A percentile compares a stretch with the other conserved stretches of the same genome.
phyloP scores from a whole-genome alignment of 2,888 invertebrate species.

The Allacma fusca region DNA sequence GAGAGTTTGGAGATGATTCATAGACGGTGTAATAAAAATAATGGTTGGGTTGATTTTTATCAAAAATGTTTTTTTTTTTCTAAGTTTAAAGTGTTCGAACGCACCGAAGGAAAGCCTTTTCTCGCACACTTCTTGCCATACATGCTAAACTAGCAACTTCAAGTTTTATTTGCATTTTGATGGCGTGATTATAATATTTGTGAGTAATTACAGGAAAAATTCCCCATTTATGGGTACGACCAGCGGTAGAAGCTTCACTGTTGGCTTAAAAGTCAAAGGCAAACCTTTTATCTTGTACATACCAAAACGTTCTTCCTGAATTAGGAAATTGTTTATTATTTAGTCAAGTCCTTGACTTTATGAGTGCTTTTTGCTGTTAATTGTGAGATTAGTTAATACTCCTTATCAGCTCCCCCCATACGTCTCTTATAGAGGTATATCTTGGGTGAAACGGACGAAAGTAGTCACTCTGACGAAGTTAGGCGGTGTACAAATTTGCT shows the following conservation, averaged over 20 bases:
- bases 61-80: too few relatives aligned
- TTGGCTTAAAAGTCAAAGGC: not conserved
- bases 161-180: constrained; percentile 10
- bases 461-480: too few relatives aligned
- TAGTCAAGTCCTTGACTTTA: constrained; percentile 9
- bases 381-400: constrained; percentile 8
- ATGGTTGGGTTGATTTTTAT: too few relatives aligned
- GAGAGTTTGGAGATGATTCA: too few relatives aligned
- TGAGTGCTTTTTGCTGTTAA: not conserved
- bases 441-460: too few relatives aligned
- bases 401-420: not conserved
- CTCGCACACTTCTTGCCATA: too few relatives aligned
- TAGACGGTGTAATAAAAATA: too few relatives aligned
- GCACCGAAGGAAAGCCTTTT: too few relatives aligned
- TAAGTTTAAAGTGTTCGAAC: too few relatives aligned
- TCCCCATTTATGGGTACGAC: constrained; percentile 1
- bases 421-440: not conserved
- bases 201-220: not conserved
- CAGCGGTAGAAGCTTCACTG: not conserved
- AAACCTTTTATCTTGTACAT: not conserved
- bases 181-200: constrained; percentile 4
- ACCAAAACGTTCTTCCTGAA: not conserved
- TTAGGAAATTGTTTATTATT: constrained; percentile 8
- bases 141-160: too few relatives aligned
- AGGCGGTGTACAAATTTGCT: too few relatives aligned